Evolutionary conservation across 2,797 vertebrate species (phyloP), one percentile per base, ranked within the genome.

Genomic region (Oreonectes daqikongensis): DNA sequence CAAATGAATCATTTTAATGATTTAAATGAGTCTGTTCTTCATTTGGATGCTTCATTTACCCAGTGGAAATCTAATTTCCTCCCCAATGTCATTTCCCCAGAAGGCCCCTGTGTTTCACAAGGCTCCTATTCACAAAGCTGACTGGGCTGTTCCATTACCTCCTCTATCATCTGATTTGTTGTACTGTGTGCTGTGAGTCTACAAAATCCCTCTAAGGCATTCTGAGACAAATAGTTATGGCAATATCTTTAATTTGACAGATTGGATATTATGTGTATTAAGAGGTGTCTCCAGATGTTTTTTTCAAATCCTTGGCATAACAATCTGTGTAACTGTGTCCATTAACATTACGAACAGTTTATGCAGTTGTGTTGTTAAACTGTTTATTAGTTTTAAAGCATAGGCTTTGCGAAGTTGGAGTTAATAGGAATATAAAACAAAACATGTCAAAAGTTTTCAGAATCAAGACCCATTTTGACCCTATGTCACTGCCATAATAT

Each of bases 21-120:
- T 24, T 64, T 44, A 64, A 70, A 74, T 64, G 48, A 64, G 69
- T 79, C 28, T 57, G n/a, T 57, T 76, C 71, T 70, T 71, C 50
- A 28, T 69, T 42, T 64, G 38, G 35, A 71, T 72, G 73, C 72
- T 80, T 24, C 40, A 52, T 76, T 80, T 80, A 81, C 26, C 73
- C 77, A 48, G 59, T 59, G 60, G 65, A 60, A 78, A 83, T 75
- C 72, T 80, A 80, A 80, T 80, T 83, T 77, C 69, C 65, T 80
- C 40, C 53, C 63, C 44, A 66, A 32, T 63, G 72, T 50, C 5
- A 55, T 26, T 48, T 74, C 38, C 65, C 60, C 42, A 61, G 75
- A 71, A 72, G 35, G 66, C 60, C 42, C 42, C 63, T 76, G 57
- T 10, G 35, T 9, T 68, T 79, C 60, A 24, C 48, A 52, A 52